These are phyloP conservation scores for Aix galericulata DNA, from an alignment of 2,113 vertebrate genomes.

Conservation along the genomic window DNA sequence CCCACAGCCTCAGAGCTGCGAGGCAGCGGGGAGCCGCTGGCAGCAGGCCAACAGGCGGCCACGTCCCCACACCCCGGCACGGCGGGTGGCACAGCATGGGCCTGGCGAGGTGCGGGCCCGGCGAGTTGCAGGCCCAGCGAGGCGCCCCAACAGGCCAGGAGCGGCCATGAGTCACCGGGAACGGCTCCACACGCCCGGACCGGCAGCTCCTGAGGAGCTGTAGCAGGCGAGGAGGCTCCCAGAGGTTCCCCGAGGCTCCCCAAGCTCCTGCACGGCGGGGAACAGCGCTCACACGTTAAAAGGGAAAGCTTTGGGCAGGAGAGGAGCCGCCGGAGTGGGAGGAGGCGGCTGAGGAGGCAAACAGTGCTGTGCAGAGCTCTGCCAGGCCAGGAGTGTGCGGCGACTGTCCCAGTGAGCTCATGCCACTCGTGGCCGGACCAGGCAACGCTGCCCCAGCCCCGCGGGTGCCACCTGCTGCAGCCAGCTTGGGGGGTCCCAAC, in stretches of 20 bases:
- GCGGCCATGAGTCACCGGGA: neutral
- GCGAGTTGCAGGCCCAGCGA: neutral
- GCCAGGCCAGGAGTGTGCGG: rapidly evolving
- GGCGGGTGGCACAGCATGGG: rapidly evolving
- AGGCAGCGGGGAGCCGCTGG: neutral
- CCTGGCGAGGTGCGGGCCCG: neutral
- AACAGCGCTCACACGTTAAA: rapidly evolving
- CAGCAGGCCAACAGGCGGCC: rapidly evolving
- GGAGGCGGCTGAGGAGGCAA: neutral
- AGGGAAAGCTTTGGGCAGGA: neutral
- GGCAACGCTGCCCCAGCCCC: rapidly evolving
- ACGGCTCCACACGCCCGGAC: neutral
- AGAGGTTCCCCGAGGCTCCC: neutral
- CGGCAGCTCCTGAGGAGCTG: neutral
- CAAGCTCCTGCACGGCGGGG: neutral
- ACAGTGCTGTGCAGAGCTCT: neutral
- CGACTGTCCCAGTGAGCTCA: neutral
- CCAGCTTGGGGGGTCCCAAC: neutral
- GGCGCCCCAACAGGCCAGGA: neutral
- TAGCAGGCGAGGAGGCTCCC: neutral
- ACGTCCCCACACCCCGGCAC: neutral
- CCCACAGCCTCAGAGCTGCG: rapidly evolving
- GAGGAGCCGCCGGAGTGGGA: neutral
- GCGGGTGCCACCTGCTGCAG: rapidly evolving
- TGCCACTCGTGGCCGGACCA: rapidly evolving